Evolutionary conservation across 2,797 vertebrate species (phyloP), one percentile per base, ranked within the genome.

Genomic region (Vireo griseus): DNA sequence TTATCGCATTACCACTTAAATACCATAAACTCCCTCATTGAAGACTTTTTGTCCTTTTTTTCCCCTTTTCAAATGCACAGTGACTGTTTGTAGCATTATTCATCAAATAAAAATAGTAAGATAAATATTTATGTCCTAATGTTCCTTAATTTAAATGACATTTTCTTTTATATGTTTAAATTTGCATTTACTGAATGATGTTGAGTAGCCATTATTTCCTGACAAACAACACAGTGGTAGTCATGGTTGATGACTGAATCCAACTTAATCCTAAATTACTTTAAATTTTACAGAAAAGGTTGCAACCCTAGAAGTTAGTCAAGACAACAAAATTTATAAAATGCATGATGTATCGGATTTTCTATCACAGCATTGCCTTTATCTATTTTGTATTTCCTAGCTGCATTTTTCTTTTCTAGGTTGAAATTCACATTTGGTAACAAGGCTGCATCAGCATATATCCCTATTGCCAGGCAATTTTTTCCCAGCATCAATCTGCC

Each of bases 1-100:
- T 94, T 90, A 92, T 76, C 72, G 58, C 54, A 73, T 94, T 94
- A 90, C 25, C 88, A 79, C 50, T 90, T 92, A 95, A 95, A 83
- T 66, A 92, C 68, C 44, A 50, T 72, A 66, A 94, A 80, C 28
- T 91, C 31, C 33, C 16, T 88, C 29, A 73, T 6, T 88, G 65
- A 80, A 87, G 52, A 19, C 15, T 65, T 82, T 59, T 83, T 76
- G 21, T 54, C 29, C 8, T 24, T 29, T 40, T 33, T 51, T 72
- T 35, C 57, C 7, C 48, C 3, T 81, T 86, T 90, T 52, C 42
- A 82, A 82, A 73, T 45, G 9, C 7, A 45, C 19, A 33, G 25
- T 59, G 28, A 47, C 80, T 86, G 51, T 81, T 65, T 42, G 4
- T n/a, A 87, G 25, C 7, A 55, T 57, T 61, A 54, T 85, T 88